Percentiles rank a stretch among this genome's conserved stretches.
Evolutionary conservation across 2,888 invertebrate genomes (phyloP).

Genomic region (Tortricodes alternella): DNA sequence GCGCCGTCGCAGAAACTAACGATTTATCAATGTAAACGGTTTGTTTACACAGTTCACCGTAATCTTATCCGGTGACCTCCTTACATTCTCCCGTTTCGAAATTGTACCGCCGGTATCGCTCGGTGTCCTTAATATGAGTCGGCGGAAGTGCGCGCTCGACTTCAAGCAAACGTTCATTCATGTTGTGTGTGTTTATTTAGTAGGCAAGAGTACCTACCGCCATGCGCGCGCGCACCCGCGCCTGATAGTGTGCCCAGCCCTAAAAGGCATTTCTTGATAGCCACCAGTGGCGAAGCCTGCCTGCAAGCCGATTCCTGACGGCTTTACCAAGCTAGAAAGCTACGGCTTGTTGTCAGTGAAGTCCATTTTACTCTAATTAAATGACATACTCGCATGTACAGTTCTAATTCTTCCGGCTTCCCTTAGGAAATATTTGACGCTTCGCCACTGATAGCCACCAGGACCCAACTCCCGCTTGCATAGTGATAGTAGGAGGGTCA

Average conservation of each 20-base stretch:
- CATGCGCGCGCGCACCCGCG: conserved; percentile 25
- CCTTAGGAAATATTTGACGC: too few relatives aligned
- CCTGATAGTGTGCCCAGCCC: conserved; percentile 18
- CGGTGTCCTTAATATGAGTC: conserved; percentile 72
- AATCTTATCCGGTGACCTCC: conserved; percentile 82
- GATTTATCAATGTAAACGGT: conserved; percentile 80
- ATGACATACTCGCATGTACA: too few relatives aligned
- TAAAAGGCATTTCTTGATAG: conserved; percentile 7
- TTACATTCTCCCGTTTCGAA: conserved; percentile 80
- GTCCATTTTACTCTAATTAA: too few relatives aligned
- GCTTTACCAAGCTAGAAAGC: too few relatives aligned
- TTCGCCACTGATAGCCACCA: conserved; percentile 12
- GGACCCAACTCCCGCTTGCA: not conserved
- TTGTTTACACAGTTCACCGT: conserved; percentile 81
- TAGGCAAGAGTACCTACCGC: conserved; percentile 56
- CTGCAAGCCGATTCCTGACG: too few relatives aligned
- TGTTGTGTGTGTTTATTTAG: conserved; percentile 73
- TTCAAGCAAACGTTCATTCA: conserved; percentile 72
- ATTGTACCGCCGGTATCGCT: conserved; percentile 75
- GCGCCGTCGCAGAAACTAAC: conserved; percentile 77
- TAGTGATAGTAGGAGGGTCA: too few relatives aligned
- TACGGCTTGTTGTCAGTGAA: too few relatives aligned
- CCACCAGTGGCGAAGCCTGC: not conserved
- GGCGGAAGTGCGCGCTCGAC: conserved; percentile 73
- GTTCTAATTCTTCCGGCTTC: too few relatives aligned